Conservation (phyloP, 1,140 invertebrate species). For the Protaetia brevitarsis region DNA sequence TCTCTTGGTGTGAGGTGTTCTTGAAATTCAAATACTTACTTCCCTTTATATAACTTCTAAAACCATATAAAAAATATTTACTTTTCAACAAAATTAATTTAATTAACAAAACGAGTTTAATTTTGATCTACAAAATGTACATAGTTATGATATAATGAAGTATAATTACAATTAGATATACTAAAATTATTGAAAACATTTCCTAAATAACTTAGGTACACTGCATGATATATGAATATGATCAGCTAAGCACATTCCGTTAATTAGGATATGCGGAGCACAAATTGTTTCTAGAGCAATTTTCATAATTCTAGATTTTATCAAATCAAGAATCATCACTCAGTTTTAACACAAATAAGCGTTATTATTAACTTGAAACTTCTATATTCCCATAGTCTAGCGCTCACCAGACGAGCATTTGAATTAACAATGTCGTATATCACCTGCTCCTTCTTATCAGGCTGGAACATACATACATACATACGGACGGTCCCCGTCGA, state of each 20-base stretch:
- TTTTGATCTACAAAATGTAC: too few relatives aligned
- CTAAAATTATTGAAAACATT: too few relatives aligned
- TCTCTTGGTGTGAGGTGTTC: too few relatives aligned
- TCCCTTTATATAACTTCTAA: too few relatives aligned
- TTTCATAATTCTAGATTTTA: neutral
- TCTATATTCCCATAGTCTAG: constrained; percentile 1
- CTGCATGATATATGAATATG: too few relatives aligned
- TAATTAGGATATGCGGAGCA: neutral
- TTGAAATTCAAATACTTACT: too few relatives aligned
- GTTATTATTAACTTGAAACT: neutral
- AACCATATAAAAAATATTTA: too few relatives aligned
- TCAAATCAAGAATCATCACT: neutral
- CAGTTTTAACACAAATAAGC: neutral
- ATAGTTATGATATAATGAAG: too few relatives aligned
- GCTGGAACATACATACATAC: neutral
- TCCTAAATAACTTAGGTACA: neutral
- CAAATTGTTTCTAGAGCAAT: neutral
- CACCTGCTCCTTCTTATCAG: constrained; percentile 6
- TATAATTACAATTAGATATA: too few relatives aligned
- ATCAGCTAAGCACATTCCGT: too few relatives aligned
- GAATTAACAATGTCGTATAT: constrained; percentile 28
- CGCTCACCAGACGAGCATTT: neutral
- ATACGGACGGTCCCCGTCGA: neutral
- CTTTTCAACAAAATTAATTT: too few relatives aligned
- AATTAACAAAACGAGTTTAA: too few relatives aligned